Base-by-base conservation (phyloP, 30 jellyfish, hydroid and myxozoan species). In the Turritopsis rubra region DNA sequence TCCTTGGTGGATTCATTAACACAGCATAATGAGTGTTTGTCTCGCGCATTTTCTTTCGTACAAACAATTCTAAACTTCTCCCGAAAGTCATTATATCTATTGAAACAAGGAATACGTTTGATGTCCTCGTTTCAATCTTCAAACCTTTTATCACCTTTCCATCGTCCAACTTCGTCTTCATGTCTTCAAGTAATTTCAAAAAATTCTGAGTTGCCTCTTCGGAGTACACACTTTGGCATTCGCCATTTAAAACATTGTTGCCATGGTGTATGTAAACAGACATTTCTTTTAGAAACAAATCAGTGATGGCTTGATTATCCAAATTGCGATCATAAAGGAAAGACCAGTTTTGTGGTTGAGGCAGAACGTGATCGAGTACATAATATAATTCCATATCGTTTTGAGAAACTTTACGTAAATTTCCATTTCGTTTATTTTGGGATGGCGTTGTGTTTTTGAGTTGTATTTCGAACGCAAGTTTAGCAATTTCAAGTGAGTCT, bases 21-120 rank as follows among this genome's bases (percentile, higher is more conserved):
- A 80, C 65, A 21, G 87, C 87, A 52, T 31, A 80, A 17, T 21
- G 26, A 22, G 87, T 28, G 54, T 31, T 80, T 13, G 60, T 27
- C 81, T 53, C 60, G 54, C 16, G 20, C 65, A 80, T 22, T 52
- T 18, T 26, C 26, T 80, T 31, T 21, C 28, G 29, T 16, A 53
- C 82, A 53, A 16, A n/a, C 28, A 80, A 29, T 53, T 80, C 87
- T 52, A 80, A 22, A 53, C 53, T 53, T 80, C 87, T 80, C n/a
- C 87, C 87, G 41, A 22, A 80, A 28, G 52, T 21, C 26, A 53
- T 31, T 24, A 80, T 80, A 80, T 80, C 81, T 21, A 80, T 52
- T 4, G 21, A 4, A 23, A 65, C 87, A n/a, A 65, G 52, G 16
- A 52, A 26, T 26, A 80, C 41, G 21, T 54, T 31, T 16, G 25